Conservation (phyloP, 2,797 vertebrate species). For the Pteropus rufus region DNA sequence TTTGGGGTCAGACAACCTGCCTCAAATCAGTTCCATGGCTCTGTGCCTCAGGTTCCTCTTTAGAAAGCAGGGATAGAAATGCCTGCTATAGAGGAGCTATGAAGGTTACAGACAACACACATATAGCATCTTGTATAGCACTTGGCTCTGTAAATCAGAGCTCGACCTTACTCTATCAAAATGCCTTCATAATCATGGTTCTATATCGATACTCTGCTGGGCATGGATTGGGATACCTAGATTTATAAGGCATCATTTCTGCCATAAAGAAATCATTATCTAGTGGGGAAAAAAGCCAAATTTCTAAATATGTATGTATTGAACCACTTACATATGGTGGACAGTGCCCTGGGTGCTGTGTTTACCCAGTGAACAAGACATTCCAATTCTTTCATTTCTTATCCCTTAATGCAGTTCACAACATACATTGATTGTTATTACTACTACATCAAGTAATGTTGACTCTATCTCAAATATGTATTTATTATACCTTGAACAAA, state of each 20-base stretch:
- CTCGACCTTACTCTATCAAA: not conserved
- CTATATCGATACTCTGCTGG: rapidly evolving
- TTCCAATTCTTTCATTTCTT: not conserved
- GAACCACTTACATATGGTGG: rapidly evolving
- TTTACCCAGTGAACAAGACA: not conserved
- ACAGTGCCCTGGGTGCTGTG: not conserved
- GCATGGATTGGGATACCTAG: not conserved
- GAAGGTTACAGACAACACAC: not conserved
- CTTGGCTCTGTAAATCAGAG: not conserved
- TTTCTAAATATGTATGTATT: not conserved
- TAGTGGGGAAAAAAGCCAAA: not conserved
- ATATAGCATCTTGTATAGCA: rapidly evolving
- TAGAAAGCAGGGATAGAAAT: not conserved
- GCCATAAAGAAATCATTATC: not conserved
- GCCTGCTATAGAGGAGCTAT: rapidly evolving
- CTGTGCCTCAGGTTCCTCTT: not conserved
- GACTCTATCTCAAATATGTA: not conserved
- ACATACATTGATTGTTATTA: not conserved
- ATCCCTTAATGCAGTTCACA: not conserved
- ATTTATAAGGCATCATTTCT: not conserved
- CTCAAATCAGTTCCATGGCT: not conserved
- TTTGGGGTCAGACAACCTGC: not conserved
- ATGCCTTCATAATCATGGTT: not conserved
- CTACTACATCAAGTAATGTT: not conserved
- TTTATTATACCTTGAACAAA: not conserved